These are phyloP conservation scores for Circaetus gallicus DNA, from an alignment of 2,113 vertebrate species.

Conservation along the genomic window DNA sequence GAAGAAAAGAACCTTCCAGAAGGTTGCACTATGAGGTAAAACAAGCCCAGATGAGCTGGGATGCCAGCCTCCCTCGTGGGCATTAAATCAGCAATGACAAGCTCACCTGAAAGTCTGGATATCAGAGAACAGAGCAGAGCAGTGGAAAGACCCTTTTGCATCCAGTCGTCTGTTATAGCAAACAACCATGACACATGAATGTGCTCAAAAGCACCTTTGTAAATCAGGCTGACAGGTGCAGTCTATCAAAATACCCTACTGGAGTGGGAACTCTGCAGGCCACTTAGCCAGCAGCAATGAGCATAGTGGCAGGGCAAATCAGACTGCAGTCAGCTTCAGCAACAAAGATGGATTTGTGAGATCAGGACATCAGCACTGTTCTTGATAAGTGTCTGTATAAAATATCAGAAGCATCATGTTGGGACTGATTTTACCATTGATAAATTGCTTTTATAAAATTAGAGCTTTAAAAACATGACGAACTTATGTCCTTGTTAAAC, in stretches of 20 bases:
- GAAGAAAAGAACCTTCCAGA: not conserved
- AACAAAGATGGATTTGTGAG: not conserved
- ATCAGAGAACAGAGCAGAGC: not conserved
- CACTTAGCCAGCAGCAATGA: not conserved
- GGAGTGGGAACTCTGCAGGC: not conserved
- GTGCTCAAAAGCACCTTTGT: slow-evolving; percentile 18
- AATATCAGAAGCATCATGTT: not conserved
- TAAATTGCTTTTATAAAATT: not conserved
- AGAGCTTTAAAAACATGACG: not conserved
- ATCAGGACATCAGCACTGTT: not conserved
- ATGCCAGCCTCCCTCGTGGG: not conserved
- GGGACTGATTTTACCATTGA: not conserved
- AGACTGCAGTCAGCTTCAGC: not conserved
- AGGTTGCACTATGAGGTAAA: not conserved
- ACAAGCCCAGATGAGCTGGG: not conserved
- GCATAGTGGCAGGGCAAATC: not conserved
- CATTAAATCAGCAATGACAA: not conserved
- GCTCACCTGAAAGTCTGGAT: not conserved
- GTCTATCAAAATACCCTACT: not conserved
- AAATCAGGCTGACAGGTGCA: not conserved
- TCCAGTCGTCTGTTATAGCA: not conserved
- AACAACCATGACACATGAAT: not conserved
- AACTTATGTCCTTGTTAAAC: not conserved
- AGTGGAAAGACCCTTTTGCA: not conserved
- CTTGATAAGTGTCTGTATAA: not conserved